Percentiles rank a stretch among this genome's conserved stretches.
Evolutionary conservation across 1,140 invertebrate species (phyloP).

Genomic region (Bicyclus anynana): DNA sequence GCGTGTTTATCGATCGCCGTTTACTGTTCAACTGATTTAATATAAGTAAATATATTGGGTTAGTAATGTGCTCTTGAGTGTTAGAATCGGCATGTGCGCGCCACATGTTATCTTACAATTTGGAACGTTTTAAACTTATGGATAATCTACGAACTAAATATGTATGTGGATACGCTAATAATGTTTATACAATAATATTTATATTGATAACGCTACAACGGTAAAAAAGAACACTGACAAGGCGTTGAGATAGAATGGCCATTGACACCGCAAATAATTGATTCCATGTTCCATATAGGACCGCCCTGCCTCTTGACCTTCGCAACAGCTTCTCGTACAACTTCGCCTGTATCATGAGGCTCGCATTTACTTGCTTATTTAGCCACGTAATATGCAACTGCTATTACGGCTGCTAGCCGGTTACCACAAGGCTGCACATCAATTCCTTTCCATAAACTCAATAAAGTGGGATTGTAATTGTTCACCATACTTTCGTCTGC

Average conservation of each 20-base stretch:
- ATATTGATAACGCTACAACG: too few relatives aligned
- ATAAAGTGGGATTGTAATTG: conserved; percentile 23
- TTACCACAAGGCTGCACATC: conserved; percentile 23
- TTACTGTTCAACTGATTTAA: too few relatives aligned
- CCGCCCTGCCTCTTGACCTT: conserved; percentile 27
- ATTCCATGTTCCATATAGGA: not conserved
- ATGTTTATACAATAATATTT: too few relatives aligned
- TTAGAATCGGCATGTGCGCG: too few relatives aligned
- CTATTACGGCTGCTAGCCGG: too few relatives aligned
- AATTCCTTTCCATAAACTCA: conserved; percentile 25
- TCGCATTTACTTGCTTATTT: conserved; percentile 41
- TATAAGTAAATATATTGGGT: too few relatives aligned
- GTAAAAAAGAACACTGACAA: conserved; percentile 18
- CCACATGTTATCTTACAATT: too few relatives aligned
- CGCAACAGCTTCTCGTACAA: conserved; percentile 25
- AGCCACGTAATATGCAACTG: conserved; percentile 33
- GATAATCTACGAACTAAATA: too few relatives aligned
- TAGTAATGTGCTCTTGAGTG: too few relatives aligned
- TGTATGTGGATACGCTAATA: too few relatives aligned
- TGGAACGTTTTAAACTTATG: too few relatives aligned
- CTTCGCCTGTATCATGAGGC: conserved; percentile 31
- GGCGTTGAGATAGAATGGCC: conserved; percentile 24
- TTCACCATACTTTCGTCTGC: conserved; percentile 25
- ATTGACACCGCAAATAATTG: not conserved
- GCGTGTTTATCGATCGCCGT: too few relatives aligned